These are phyloP conservation scores for Cheilosia soror DNA, from an alignment of 2,888 invertebrate genomes.

Conservation along the genomic window DNA sequence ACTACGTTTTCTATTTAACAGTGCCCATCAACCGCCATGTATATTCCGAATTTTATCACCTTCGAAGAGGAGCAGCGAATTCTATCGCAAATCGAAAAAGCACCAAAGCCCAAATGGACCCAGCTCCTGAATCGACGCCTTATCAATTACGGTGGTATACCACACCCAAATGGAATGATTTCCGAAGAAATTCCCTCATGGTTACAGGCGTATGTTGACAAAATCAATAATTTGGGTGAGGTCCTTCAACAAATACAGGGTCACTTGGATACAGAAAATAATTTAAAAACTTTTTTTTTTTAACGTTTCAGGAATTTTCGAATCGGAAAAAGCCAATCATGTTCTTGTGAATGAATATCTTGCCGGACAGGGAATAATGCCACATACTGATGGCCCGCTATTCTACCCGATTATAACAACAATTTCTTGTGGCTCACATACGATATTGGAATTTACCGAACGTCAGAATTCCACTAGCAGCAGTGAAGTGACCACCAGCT, in stretches of 20 bases:
- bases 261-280: slow-evolving; percentile 20
- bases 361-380: slow-evolving; percentile 97
- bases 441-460: slow-evolving; percentile 91
- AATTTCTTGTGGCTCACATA: slow-evolving; percentile 95
- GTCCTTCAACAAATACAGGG: slow-evolving; percentile 1
- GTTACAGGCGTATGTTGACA: slow-evolving; percentile 89
- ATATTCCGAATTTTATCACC: slow-evolving; percentile 94
- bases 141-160: slow-evolving; percentile 99
- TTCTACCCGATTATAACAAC: slow-evolving; percentile 97
- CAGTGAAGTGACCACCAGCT: slow-evolving; percentile 20
- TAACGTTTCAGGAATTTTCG: slow-evolving; percentile 84
- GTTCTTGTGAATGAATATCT: slow-evolving; percentile 97
- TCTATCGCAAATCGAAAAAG: slow-evolving; percentile 89
- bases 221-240: slow-evolving; percentile 87
- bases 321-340: slow-evolving; percentile 92
- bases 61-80: slow-evolving; percentile 89
- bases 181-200: slow-evolving; percentile 94
- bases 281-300: background rate
- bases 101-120: slow-evolving; percentile 98
- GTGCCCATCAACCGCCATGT: slow-evolving; percentile 84
- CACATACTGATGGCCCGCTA: slow-evolving; percentile 97
- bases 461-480: slow-evolving; percentile 68
- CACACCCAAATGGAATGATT: slow-evolving; percentile 96
- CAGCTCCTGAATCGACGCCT: slow-evolving; percentile 94
- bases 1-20: slow-evolving; percentile 41